These are phyloP conservation scores for Balearica regulorum DNA, from an alignment of 2,797 vertebrate species.

Conservation along the genomic window DNA sequence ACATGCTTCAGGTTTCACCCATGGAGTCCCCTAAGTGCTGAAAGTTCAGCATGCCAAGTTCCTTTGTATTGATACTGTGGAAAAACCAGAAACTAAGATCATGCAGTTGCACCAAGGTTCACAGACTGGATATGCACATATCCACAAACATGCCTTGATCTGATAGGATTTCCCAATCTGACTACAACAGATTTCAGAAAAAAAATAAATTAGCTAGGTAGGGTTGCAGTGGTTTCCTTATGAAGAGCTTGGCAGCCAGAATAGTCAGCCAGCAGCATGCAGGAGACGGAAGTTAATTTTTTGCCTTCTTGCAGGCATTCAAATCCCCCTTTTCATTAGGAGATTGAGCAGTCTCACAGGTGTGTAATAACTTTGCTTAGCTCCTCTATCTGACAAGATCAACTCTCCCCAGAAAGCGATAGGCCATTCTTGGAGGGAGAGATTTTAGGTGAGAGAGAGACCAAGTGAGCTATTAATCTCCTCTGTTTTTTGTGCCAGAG, in stretches of 20 bases:
- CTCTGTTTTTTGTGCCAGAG: background rate
- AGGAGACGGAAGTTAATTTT: background rate
- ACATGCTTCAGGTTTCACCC: background rate
- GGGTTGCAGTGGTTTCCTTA: background rate
- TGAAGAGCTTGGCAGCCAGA: background rate
- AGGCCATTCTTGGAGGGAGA: background rate
- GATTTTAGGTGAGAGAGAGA: background rate
- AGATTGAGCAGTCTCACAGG: background rate
- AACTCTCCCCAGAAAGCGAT: background rate
- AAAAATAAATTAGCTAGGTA: background rate
- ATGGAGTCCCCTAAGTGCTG: background rate
- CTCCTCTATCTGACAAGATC: background rate
- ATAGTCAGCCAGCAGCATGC: background rate
- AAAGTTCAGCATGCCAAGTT: background rate
- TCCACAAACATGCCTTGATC: background rate
- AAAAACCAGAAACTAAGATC: background rate
- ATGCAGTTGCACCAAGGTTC: background rate
- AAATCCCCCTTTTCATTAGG: background rate
- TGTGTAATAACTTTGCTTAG: background rate
- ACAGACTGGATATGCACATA: background rate
- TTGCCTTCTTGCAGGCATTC: background rate
- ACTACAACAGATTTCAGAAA: background rate
- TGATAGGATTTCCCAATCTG: background rate
- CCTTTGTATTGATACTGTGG: background rate
- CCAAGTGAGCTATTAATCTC: background rate